These are phyloP conservation scores for Diplogasteroides magnus DNA, from an alignment of 1,140 invertebrate genomes.

Conservation along the genomic window DNA sequence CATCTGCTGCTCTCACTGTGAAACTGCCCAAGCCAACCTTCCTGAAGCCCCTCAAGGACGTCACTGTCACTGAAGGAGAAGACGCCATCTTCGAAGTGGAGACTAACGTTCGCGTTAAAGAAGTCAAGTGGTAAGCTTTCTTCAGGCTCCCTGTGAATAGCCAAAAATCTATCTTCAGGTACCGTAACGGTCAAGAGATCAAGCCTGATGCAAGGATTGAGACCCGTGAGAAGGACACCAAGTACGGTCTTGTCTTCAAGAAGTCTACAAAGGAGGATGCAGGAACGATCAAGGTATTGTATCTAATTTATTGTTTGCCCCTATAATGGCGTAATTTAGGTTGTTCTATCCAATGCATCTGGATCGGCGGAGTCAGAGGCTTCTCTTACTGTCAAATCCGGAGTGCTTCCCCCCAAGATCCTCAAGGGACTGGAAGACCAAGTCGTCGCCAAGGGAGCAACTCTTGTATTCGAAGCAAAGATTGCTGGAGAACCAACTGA, in stretches of 20 bases:
- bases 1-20: conserved; percentile 41
- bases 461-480: conserved; percentile 49
- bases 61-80: conserved; percentile 48
- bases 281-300: conserved; percentile 48
- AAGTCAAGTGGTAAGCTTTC: conserved; percentile 29
- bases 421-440: conserved; percentile 51
- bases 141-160: neutral
- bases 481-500: conserved; percentile 54
- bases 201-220: conserved; percentile 35
- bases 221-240: conserved; percentile 28
- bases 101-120: conserved; percentile 24
- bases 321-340: conserved; percentile 13
- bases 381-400: conserved; percentile 44
- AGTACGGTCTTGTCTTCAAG: conserved; percentile 56
- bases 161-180: conserved; percentile 41
- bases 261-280: conserved; percentile 56
- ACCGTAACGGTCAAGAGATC: conserved; percentile 50
- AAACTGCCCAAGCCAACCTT: conserved; percentile 42
- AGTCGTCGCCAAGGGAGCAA: conserved; percentile 52
- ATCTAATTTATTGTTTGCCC: neutral
- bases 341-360: conserved; percentile 49
- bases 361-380: conserved; percentile 45
- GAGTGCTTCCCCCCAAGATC: conserved; percentile 44
- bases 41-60: conserved; percentile 44
- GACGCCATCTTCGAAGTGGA: conserved; percentile 39